phyloP scores from a whole-genome alignment of 2,113 vertebrate species.

The Indicator maculatus region DNA sequence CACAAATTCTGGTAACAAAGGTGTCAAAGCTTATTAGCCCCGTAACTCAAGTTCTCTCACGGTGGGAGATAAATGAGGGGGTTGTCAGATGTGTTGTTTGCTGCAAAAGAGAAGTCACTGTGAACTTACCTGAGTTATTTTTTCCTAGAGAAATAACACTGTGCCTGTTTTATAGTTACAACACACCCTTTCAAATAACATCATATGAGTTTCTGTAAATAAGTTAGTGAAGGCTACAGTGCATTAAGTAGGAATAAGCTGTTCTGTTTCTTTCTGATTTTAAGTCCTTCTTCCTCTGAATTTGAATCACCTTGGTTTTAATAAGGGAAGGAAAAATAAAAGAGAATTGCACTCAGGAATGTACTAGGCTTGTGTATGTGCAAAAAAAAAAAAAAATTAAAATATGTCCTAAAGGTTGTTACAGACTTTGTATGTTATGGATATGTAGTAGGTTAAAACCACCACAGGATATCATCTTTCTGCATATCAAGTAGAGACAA shows the following conservation, averaged over 20 bases:
- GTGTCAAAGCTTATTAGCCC: conserved; percentile 11
- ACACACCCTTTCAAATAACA: neutral
- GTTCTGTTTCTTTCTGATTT: neutral
- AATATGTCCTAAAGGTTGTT: conserved; percentile 25
- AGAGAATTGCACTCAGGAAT: neutral
- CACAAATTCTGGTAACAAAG: conserved; percentile 23
- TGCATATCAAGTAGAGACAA: neutral
- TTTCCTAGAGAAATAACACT: neutral
- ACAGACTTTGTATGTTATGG: neutral
- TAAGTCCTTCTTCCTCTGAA: neutral
- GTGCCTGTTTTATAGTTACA: neutral
- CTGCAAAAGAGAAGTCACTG: neutral
- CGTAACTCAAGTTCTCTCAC: neutral
- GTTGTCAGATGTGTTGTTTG: neutral
- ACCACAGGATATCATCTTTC: neutral
- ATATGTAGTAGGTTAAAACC: too few species aligned
- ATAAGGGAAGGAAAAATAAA: neutral
- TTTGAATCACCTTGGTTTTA: conserved; percentile 21
- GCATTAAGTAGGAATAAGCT: neutral
- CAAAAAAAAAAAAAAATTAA: neutral
- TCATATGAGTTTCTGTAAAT: neutral
- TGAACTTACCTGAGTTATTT: neutral
- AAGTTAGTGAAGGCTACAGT: neutral
- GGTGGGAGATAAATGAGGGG: neutral
- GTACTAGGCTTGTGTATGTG: neutral